These are phyloP conservation scores for Channa argus DNA, from an alignment of 2,113 vertebrate genomes.

Conservation along the genomic window DNA sequence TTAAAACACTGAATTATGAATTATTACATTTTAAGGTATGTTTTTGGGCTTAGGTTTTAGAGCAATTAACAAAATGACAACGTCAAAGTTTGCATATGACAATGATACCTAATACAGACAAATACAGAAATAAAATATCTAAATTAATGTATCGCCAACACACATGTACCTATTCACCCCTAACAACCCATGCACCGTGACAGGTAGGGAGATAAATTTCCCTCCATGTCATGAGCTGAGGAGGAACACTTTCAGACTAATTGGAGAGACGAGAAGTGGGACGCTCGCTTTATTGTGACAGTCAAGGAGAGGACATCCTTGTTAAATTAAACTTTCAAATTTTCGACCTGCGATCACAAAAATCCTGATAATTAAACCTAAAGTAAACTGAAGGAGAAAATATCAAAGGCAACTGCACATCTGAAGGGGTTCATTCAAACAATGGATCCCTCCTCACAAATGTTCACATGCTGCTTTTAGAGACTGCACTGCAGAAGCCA, in stretches of 20 bases:
- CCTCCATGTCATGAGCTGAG: constrained; percentile 8
- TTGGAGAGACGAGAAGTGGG: constrained; percentile 42
- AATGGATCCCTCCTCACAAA: too few relatives aligned
- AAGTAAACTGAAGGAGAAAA: not conserved
- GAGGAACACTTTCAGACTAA: constrained; percentile 46
- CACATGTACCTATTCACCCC: not conserved
- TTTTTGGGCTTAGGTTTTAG: too few relatives aligned
- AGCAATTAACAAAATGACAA: too few relatives aligned
- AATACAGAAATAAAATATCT: too few relatives aligned
- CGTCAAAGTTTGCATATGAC: too few relatives aligned
- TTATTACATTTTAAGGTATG: too few relatives aligned
- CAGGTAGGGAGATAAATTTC: constrained; percentile 34
- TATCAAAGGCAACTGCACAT: too few relatives aligned
- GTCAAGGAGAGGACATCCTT: constrained; percentile 31
- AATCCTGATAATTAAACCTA: constrained; percentile 11
- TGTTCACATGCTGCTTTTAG: too few relatives aligned
- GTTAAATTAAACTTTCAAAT: constrained; percentile 27
- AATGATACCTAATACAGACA: too few relatives aligned
- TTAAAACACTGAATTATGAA: too few relatives aligned
- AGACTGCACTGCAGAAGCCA: too few relatives aligned
- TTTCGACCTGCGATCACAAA: not conserved
- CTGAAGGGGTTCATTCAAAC: too few relatives aligned
- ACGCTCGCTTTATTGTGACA: constrained; percentile 20
- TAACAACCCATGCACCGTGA: constrained; percentile 28
- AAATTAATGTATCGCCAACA: not conserved